Evolutionary conservation across 2,797 vertebrate genomes (phyloP).

Genomic region (Leptodactylus fallax): DNA sequence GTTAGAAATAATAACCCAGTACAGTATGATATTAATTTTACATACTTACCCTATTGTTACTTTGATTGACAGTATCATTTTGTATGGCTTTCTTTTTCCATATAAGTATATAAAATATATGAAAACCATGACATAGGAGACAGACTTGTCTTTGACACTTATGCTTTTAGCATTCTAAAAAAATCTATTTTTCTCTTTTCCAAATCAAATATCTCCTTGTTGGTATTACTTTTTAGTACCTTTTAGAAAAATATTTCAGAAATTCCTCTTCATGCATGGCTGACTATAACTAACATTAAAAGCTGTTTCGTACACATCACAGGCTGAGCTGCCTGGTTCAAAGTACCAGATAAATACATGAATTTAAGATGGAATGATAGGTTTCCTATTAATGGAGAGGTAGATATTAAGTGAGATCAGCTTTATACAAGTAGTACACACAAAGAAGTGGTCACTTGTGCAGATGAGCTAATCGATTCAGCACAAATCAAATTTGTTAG

Average conservation of each 20-base stretch:
- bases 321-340: constrained; percentile 46
- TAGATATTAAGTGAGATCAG: neutral
- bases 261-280: constrained; percentile 36
- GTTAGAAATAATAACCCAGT: neutral
- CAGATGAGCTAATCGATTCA: no score
- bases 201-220: constrained; percentile 8
- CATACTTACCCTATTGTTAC: neutral
- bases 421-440: neutral
- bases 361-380: constrained; percentile 20
- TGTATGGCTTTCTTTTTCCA: neutral
- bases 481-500: no score
- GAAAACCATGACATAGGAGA: constrained; percentile 7
- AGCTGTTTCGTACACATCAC: constrained; percentile 43
- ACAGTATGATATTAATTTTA: neutral
- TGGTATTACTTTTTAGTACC: constrained; percentile 19
- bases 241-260: constrained; percentile 40
- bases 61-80: neutral
- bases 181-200: constrained; percentile 10
- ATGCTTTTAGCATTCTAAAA: neutral
- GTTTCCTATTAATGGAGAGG: constrained; percentile 24
- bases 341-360: constrained; percentile 34
- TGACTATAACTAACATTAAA: constrained; percentile 35
- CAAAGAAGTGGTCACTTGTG: neutral
- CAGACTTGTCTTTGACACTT: constrained; percentile 16
- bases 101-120: constrained; percentile 15